phyloP scores from a whole-genome alignment of 2,113 vertebrate species.

The Gavialis gangeticus region DNA sequence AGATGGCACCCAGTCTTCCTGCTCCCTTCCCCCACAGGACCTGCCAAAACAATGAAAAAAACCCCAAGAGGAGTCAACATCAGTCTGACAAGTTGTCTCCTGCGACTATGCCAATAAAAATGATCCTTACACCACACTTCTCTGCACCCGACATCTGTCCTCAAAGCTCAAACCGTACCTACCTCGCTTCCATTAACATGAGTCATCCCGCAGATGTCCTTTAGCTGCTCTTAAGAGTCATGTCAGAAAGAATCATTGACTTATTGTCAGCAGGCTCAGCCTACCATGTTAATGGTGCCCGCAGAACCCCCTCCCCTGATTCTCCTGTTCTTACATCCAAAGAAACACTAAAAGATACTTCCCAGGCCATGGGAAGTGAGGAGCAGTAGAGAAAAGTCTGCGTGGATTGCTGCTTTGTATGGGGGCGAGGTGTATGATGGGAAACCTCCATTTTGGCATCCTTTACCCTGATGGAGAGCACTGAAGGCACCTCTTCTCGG shows the following conservation, averaged over 20 bases:
- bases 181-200: slow-evolving; percentile 62
- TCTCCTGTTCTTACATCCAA: slow-evolving; percentile 11
- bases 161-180: slow-evolving; percentile 56
- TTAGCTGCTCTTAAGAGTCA: slow-evolving; percentile 43
- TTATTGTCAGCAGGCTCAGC: slow-evolving; percentile 65
- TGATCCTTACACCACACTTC: slow-evolving; percentile 46
- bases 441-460: slow-evolving; percentile 5
- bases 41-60: slow-evolving; percentile 39
- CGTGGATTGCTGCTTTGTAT: not conserved
- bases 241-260: slow-evolving; percentile 73
- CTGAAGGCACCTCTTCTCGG: not conserved
- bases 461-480: not conserved
- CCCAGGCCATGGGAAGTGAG: slow-evolving; percentile 18
- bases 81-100: slow-evolving; percentile 62
- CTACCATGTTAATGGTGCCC: slow-evolving; percentile 64
- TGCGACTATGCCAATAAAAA: slow-evolving; percentile 59
- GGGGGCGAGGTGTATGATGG: not conserved
- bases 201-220: slow-evolving; percentile 49
- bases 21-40: slow-evolving; percentile 16
- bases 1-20: not conserved
- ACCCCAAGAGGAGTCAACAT: slow-evolving; percentile 28
- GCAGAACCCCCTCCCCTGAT: slow-evolving; percentile 27
- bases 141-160: slow-evolving; percentile 69
- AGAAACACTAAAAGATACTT: slow-evolving; percentile 45
- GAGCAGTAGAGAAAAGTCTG: not conserved